Conservation (phyloP, 2,888 invertebrate species). For the Plagodis pulveraria region DNA sequence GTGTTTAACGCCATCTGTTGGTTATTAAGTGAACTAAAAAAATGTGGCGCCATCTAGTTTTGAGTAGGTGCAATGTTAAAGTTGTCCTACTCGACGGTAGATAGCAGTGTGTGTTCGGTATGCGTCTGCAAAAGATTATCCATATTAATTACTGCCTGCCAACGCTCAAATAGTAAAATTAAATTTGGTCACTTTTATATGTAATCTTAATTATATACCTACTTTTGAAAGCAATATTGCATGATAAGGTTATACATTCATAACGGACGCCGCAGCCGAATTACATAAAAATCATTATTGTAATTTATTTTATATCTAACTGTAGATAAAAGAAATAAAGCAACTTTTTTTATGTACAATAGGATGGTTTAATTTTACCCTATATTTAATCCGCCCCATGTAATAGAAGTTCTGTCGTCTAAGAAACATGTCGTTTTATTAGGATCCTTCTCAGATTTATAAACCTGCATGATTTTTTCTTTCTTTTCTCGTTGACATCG, state of each 20-base stretch:
- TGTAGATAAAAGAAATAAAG: slow-evolving; percentile 83
- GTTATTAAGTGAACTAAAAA: slow-evolving; percentile 33
- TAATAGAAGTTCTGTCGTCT: no score
- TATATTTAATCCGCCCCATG: no score
- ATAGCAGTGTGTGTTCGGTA: slow-evolving; percentile 41
- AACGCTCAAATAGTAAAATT: slow-evolving; percentile 30
- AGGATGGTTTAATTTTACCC: slow-evolving; percentile 26
- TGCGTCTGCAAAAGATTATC: slow-evolving; percentile 43
- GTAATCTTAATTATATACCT: not conserved
- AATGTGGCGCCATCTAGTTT: slow-evolving; percentile 33
- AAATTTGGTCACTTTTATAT: slow-evolving; percentile 13
- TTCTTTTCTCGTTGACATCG: no score
- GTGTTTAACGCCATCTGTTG: slow-evolving; percentile 42
- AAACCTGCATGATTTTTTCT: no score
- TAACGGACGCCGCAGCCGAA: slow-evolving; percentile 65
- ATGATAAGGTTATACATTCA: slow-evolving; percentile 38
- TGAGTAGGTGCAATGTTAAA: slow-evolving; percentile 22
- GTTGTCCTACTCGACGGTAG: slow-evolving; percentile 35
- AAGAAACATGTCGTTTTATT: no score
- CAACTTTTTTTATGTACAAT: slow-evolving; percentile 80
- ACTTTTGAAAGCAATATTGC: slow-evolving; percentile 20
- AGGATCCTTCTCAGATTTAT: no score
- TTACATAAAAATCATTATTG: slow-evolving; percentile 62
- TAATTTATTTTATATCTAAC: slow-evolving; percentile 85
- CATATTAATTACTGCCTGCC: slow-evolving; percentile 43